phyloP scores from a whole-genome alignment of 1,140 invertebrate genomes.

The Schlechtendalia chinensis region DNA sequence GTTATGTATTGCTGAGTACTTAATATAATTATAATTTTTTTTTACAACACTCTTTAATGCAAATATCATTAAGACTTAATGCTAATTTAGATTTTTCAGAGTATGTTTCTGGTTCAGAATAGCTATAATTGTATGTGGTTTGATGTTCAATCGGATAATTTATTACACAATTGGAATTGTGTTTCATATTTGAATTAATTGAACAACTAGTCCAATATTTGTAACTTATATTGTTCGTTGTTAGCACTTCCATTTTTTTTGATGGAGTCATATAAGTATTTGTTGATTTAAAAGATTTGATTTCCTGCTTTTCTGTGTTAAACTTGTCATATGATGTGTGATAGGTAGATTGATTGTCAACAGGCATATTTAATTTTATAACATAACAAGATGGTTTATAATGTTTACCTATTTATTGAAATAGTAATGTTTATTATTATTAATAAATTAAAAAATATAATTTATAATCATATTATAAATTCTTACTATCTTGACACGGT shows the following conservation, averaged over 20 bases:
- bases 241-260: conserved; percentile 23
- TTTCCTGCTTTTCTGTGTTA: neutral
- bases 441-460: neutral
- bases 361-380: neutral
- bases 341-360: neutral
- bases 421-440: neutral
- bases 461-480: neutral
- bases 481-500: neutral
- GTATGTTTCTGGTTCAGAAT: conserved; percentile 14
- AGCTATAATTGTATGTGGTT: conserved; percentile 9
- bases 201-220: neutral
- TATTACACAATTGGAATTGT: neutral
- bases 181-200: neutral
- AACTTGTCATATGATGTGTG: neutral
- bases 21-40: neutral
- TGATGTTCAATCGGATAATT: neutral
- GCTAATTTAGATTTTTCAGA: neutral
- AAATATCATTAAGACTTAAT: neutral
- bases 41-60: conserved; percentile 15
- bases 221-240: conserved; percentile 9
- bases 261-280: neutral
- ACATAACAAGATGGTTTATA: neutral
- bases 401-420: conserved; percentile 10
- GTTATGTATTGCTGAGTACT: neutral
- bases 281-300: neutral